Base-by-base conservation (phyloP, 1,140 invertebrate species). In the Potamilus streckersoni region DNA sequence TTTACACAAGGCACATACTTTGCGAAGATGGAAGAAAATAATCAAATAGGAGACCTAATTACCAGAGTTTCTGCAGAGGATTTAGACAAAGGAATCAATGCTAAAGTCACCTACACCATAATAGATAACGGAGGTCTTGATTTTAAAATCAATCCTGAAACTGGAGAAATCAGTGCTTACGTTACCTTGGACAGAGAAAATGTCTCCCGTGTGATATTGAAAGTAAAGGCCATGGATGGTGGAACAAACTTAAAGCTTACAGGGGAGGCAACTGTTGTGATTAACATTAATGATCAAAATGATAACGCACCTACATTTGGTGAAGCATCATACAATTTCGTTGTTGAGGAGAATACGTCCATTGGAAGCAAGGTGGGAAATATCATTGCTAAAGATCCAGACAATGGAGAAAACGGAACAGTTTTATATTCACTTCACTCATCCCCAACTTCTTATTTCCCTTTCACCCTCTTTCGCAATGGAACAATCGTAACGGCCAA, bases 371-470 rank as follows among this genome's bases (percentile, higher is more conserved):
- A 94, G 20, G 95, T 93, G 76, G 94, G 98, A 0, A 95, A 94
- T 0, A 87, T 98, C 4, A 92, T 92, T 38, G 96, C 96, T 0
- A 95, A 91, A n/a, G 97, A 98, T 92, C 93, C 94, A 1, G 97
- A 98, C 91, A 95, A 96, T 85, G 96, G 95, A 0, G 92, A 93
- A 1, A 98, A 98, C 87, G 94, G 95, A 77, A 92, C 94, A 56
- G 92, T 98, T 57, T 93, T 92, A 19, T 98, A 97, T 87, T 72
- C 93, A 15, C 67, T 80, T 78, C 62, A 74, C 59, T 78, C 68
- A 63, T 14, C 71, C 17, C 38, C 71, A 23, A 63, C 72, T 8
- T 67, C 71, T 23, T 73, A 69, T 61, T 79, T 78, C 19, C 79
- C 81, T 66, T 80, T 83, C 69, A 68, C 68, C n/a, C 69, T 83